These are phyloP conservation scores for Amphiprion clarkii DNA, from an alignment of 2,797 vertebrate genomes.

Conservation along the genomic window DNA sequence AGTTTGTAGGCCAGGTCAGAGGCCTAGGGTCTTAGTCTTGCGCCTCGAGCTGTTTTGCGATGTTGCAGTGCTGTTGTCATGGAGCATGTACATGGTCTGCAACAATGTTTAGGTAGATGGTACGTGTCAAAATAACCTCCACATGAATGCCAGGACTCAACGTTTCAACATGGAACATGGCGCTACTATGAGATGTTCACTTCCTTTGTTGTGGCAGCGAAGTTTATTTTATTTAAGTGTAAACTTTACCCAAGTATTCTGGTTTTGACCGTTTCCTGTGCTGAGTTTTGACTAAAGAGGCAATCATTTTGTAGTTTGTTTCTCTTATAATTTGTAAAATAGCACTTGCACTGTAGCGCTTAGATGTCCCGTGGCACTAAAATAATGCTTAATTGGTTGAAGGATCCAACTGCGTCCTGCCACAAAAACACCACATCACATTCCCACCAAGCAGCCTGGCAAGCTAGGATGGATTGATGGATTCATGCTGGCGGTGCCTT, in stretches of 20 bases:
- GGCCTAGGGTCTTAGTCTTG: too few relatives aligned
- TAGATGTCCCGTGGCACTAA: slow-evolving; percentile 54
- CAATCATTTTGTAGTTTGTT: slow-evolving; percentile 29
- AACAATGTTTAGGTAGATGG: too few relatives aligned
- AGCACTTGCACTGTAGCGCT: slow-evolving; percentile 19
- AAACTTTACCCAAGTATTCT: neutral
- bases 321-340: slow-evolving; percentile 34
- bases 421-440: slow-evolving; percentile 51
- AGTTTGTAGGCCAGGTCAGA: too few relatives aligned
- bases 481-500: slow-evolving; percentile 51
- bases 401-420: slow-evolving; percentile 47
- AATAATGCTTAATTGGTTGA: slow-evolving; percentile 59
- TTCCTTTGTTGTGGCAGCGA: too few relatives aligned
- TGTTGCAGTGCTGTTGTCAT: too few relatives aligned
- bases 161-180: too few relatives aligned
- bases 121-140: too few relatives aligned
- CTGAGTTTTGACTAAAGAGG: slow-evolving; percentile 48
- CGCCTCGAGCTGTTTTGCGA: too few relatives aligned
- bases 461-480: slow-evolving; percentile 44
- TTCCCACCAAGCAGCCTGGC: slow-evolving; percentile 30
- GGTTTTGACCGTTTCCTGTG: slow-evolving; percentile 19
- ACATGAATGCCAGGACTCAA: too few relatives aligned
- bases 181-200: too few relatives aligned
- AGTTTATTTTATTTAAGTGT: neutral
- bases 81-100: too few relatives aligned